phyloP scores from a whole-genome alignment of 2,888 invertebrate species.

The Drosophila longiperda region DNA sequence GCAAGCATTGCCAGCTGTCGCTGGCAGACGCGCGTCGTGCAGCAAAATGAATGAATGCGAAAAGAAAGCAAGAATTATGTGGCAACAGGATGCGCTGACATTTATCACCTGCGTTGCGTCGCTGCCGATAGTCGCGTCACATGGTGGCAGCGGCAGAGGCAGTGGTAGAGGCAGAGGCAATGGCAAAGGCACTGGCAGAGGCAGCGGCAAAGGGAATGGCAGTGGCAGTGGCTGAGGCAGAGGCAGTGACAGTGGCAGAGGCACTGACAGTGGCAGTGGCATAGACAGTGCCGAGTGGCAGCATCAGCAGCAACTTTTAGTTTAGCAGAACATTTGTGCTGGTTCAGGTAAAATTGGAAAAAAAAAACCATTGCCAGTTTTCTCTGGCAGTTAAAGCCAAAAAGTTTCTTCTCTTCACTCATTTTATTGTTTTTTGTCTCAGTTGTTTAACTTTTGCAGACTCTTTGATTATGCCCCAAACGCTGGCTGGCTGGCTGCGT shows the following conservation, averaged over 20 bases:
- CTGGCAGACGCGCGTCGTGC: constrained; percentile 34
- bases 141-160: neutral
- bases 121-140: constrained; percentile 9
- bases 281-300: constrained; percentile 1
- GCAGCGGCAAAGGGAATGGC: neutral
- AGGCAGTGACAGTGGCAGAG: neutral
- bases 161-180: neutral
- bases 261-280: neutral
- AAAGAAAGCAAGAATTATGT: constrained; percentile 62
- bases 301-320: constrained; percentile 7
- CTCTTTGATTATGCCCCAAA: constrained; percentile 48
- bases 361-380: neutral
- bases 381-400: constrained; percentile 20
- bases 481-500: constrained; percentile 9
- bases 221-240: neutral
- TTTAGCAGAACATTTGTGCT: neutral
- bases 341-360: constrained; percentile 2
- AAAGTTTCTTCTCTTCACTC: neutral
- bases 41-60: constrained; percentile 49
- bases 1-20: constrained; percentile 42
- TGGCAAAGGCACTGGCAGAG: neutral
- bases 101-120: constrained; percentile 72
- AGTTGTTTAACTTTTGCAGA: constrained; percentile 38
- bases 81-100: constrained; percentile 79
- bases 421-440: constrained; percentile 13